A percentile compares a stretch with the other conserved stretches of the same genome.
phyloP scores from a whole-genome alignment of 2,797 vertebrate species.

The Microtus californicus region DNA sequence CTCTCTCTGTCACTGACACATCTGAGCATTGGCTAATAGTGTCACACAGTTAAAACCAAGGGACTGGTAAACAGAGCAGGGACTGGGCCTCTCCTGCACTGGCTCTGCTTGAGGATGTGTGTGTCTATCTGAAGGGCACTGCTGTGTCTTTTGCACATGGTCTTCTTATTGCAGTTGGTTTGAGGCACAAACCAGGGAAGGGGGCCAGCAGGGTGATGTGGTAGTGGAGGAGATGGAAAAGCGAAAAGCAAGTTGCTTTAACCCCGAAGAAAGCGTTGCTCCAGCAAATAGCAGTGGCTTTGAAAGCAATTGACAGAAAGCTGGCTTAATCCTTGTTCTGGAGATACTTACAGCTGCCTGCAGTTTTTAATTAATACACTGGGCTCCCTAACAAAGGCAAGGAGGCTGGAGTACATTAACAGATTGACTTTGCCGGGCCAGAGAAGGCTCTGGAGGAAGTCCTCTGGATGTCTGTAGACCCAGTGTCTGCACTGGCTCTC shows the following conservation, averaged over 20 bases:
- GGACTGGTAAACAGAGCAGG: not conserved
- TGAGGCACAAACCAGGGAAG: not conserved
- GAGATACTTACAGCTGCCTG: constrained; percentile 71
- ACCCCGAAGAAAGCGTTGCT: constrained; percentile 72
- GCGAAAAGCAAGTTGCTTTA: constrained; percentile 55
- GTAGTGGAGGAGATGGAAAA: constrained; percentile 30
- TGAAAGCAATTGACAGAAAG: constrained; percentile 76
- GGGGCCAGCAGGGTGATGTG: not conserved
- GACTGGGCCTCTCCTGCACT: no score
- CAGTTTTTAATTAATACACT: constrained; percentile 81
- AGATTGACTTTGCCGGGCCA: constrained; percentile 43
- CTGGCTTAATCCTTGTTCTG: constrained; percentile 67
- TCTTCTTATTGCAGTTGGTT: not conserved
- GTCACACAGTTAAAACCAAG: not conserved
- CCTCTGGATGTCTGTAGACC: not conserved
- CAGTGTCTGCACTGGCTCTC: not conserved
- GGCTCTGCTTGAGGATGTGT: not conserved
- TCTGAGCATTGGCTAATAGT: not conserved
- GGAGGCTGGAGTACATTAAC: constrained; percentile 52
- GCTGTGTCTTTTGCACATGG: not conserved
- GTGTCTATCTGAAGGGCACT: not conserved
- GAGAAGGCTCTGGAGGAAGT: not conserved
- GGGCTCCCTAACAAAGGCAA: constrained; percentile 44
- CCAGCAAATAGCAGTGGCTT: constrained; percentile 68
- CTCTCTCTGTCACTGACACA: not conserved